Evolutionary conservation across 2,797 vertebrate species (phyloP).

Genomic region (Acropternis orthonyx): DNA sequence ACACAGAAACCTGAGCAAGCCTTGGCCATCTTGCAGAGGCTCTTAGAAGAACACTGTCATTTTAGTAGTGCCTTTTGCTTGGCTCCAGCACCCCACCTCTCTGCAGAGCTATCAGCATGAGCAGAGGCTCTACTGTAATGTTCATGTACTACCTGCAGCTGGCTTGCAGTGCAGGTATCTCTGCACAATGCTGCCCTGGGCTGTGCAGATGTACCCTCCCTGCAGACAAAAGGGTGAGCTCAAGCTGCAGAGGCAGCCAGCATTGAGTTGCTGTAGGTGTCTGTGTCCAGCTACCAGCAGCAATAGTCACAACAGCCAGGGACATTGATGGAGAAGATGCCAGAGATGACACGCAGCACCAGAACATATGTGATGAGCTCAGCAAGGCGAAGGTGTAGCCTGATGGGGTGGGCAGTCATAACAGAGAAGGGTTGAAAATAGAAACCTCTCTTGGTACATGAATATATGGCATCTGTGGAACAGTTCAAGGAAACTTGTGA

Average conservation of each 20-base stretch:
- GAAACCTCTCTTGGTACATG: background rate
- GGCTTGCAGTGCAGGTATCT: background rate
- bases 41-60: background rate
- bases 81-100: background rate
- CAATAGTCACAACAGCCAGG: background rate
- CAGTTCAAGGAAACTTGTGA: background rate
- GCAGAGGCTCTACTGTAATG: background rate
- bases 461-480: background rate
- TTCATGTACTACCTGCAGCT: background rate
- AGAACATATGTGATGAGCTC: background rate
- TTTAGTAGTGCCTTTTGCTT: background rate
- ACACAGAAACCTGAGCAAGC: background rate
- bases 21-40: background rate
- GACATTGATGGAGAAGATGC: background rate
- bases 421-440: background rate
- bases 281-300: background rate
- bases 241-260: background rate
- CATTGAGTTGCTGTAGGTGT: background rate
- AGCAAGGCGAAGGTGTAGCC: background rate
- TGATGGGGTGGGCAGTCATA: background rate
- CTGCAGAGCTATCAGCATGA: background rate
- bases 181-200: rapidly evolving
- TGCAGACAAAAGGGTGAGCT: background rate
- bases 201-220: background rate
- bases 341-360: background rate